Conservation (phyloP, 1,140 invertebrate genomes). For the Apocrypta bakeri region DNA sequence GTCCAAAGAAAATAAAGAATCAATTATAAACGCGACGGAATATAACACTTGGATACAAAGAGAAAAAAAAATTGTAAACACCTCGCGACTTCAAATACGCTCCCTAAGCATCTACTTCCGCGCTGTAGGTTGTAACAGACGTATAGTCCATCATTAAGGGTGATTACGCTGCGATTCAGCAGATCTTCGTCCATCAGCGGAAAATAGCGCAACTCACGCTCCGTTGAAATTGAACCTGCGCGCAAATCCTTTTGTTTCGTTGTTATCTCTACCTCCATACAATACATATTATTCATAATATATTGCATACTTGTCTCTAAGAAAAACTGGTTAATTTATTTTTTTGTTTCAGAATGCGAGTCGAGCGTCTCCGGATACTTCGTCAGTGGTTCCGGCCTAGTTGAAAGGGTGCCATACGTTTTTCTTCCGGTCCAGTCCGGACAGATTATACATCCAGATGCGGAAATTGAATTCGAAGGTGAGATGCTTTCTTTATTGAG, state of each 20-base stretch:
- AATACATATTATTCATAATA: too few relatives aligned
- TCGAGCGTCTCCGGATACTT: slow-evolving; percentile 81
- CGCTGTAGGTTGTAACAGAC: not conserved
- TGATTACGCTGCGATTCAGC: slow-evolving; percentile 33
- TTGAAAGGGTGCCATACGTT: slow-evolving; percentile 88
- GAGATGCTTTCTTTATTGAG: too few relatives aligned
- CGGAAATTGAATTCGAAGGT: slow-evolving; percentile 89
- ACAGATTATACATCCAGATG: slow-evolving; percentile 90
- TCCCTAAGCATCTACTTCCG: not conserved
- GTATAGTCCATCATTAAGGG: slow-evolving; percentile 17
- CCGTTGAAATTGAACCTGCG: slow-evolving; percentile 7
- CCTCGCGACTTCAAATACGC: not conserved
- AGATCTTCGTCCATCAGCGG: not conserved
- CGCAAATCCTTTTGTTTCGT: not conserved
- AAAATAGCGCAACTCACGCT: not conserved
- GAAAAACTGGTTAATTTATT: not conserved
- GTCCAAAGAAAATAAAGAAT: too few relatives aligned
- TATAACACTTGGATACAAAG: too few relatives aligned
- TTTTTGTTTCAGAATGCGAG: slow-evolving; percentile 72
- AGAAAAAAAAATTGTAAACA: not conserved
- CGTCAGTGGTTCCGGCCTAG: slow-evolving; percentile 80
- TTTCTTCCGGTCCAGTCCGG: slow-evolving; percentile 85
- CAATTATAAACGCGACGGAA: too few relatives aligned
- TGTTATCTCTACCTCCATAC: not conserved
- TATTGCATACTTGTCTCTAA: not conserved